These are phyloP conservation scores for Trogon melanurus DNA, from an alignment of 2,113 vertebrate genomes.

Conservation along the genomic window DNA sequence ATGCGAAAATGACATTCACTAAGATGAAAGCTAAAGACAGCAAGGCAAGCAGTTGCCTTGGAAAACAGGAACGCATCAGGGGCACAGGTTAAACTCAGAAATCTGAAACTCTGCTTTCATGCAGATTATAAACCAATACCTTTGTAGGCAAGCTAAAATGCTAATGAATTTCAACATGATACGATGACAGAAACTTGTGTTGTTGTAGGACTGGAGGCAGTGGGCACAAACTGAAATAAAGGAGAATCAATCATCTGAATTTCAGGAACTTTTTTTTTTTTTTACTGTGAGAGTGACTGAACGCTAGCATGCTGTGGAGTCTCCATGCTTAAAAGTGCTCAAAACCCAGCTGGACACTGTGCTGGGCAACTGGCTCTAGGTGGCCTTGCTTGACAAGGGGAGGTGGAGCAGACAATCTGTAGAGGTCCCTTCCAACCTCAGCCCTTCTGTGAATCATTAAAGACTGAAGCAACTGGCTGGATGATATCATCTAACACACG, in stretches of 20 bases:
- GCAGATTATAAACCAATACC: background rate
- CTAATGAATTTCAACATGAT: background rate
- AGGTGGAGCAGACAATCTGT: accelerated
- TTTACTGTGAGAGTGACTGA: background rate
- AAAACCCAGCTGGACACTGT: background rate
- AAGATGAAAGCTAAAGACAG: background rate
- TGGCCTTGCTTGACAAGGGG: background rate
- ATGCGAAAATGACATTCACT: background rate
- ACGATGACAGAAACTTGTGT: background rate
- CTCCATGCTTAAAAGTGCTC: background rate
- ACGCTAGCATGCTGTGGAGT: background rate
- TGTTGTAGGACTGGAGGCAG: background rate
- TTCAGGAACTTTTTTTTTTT: background rate
- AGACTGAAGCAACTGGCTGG: background rate
- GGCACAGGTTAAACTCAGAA: background rate
- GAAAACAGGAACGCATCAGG: background rate
- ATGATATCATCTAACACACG: background rate
- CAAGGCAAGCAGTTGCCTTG: background rate
- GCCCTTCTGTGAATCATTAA: background rate
- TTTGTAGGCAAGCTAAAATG: background rate
- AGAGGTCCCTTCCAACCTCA: background rate
- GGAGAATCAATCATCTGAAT: background rate
- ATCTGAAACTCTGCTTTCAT: background rate
- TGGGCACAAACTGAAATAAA: background rate
- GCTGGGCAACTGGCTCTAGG: background rate